Evolutionary conservation across 2,888 invertebrate genomes (phyloP).

Genomic region (Philaethria dido): DNA sequence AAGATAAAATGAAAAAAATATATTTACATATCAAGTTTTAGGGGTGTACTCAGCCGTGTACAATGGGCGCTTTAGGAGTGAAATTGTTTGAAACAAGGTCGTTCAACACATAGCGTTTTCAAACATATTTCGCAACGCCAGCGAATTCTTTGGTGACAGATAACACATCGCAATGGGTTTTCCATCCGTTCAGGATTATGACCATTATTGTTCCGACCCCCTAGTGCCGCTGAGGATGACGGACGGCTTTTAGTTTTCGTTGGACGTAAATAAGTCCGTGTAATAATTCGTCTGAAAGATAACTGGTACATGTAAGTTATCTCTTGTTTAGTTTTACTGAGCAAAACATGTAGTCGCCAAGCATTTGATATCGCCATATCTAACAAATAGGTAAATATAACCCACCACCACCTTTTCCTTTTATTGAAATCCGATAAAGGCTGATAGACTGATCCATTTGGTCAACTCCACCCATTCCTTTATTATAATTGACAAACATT

Average conservation of each 20-base stretch:
- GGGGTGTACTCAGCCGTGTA: constrained; percentile 37
- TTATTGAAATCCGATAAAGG: constrained; percentile 17
- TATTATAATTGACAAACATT: constrained; percentile 46
- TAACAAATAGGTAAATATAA: constrained; percentile 37
- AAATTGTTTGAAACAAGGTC: constrained; percentile 45
- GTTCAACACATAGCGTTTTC: constrained; percentile 44
- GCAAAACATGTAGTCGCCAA: constrained; percentile 25
- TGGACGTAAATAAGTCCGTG: constrained; percentile 42
- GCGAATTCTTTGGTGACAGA: constrained; percentile 40
- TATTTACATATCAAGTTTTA: constrained; percentile 38
- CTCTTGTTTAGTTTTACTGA: no score
- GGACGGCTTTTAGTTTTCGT: constrained; percentile 42
- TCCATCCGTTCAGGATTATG: constrained; percentile 26
- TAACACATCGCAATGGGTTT: constrained; percentile 42
- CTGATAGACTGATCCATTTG: constrained; percentile 44
- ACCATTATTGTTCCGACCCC: constrained; percentile 7
- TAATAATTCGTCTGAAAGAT: constrained; percentile 38
- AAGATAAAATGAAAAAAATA: constrained; percentile 35
- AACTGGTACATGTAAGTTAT: constrained; percentile 2
- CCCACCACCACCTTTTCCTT: constrained; percentile 49
- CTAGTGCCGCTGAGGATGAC: constrained; percentile 42
- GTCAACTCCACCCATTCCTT: constrained; percentile 49
- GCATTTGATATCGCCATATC: no score
- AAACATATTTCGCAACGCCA: constrained; percentile 43
- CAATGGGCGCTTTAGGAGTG: constrained; percentile 43